Conservation (phyloP, 2,888 invertebrate genomes). For the Agrochola lota region DNA sequence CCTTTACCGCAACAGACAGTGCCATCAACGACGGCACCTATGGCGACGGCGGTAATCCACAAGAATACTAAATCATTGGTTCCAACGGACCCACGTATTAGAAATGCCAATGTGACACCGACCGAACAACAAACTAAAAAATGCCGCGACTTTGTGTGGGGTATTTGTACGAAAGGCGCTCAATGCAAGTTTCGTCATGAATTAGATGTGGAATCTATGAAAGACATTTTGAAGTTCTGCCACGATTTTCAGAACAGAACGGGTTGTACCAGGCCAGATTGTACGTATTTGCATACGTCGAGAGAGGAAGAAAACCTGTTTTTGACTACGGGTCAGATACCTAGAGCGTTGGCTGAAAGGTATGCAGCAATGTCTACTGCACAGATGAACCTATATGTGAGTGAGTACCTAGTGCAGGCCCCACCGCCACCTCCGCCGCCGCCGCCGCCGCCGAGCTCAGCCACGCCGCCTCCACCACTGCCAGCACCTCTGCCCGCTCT, state of each 20-base stretch:
- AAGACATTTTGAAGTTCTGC: conserved; percentile 81
- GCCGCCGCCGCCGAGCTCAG: conserved; percentile 41
- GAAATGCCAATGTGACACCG: conserved; percentile 48
- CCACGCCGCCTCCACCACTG: conserved; percentile 55
- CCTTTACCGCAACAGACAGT: conserved; percentile 71
- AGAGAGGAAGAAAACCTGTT: conserved; percentile 82
- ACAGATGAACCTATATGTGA: conserved; percentile 47
- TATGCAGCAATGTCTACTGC: conserved; percentile 74
- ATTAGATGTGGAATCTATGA: conserved; percentile 80
- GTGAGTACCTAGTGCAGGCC: conserved; percentile 48
- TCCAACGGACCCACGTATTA: conserved; percentile 68
- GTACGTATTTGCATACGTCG: conserved; percentile 81
- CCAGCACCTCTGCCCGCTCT: conserved; percentile 56
- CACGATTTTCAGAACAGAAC: conserved; percentile 84
- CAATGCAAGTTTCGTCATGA: conserved; percentile 82
- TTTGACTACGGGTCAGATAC: conserved; percentile 76
- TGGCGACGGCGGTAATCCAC: conserved; percentile 20
- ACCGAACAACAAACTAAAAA: conserved; percentile 61
- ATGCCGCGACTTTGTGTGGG: conserved; percentile 84
- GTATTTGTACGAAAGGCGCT: conserved; percentile 79
- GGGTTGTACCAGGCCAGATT: conserved; percentile 79
- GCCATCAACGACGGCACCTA: conserved; percentile 61
- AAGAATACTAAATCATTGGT: conserved; percentile 37
- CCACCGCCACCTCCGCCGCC: conserved; percentile 65
- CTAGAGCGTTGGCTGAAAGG: conserved; percentile 78